Percentiles rank a stretch among this genome's conserved stretches.
Evolutionary conservation across 2,888 invertebrate genomes (phyloP).

Genomic region (Drosophila mettleri): DNA sequence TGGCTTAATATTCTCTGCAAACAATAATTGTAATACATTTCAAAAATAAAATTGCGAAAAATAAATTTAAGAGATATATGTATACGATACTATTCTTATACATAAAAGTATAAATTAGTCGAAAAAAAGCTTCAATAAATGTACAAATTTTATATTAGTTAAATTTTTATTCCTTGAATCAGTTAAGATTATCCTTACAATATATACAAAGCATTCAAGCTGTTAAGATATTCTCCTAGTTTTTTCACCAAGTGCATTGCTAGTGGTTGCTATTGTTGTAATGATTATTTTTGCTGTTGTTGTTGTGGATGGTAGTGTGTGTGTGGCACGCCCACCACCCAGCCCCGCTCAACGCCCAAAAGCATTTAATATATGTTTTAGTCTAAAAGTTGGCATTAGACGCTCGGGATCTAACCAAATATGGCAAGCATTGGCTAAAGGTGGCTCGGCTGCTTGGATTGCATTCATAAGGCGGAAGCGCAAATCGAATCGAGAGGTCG

Average conservation of each 20-base stretch:
- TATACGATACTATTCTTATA: no score
- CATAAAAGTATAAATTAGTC: no score
- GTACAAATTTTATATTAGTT: no score
- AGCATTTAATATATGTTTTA: conserved; percentile 69
- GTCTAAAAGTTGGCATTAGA: conserved; percentile 72
- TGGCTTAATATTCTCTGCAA: no score
- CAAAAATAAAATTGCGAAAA: no score
- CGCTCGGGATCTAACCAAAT: conserved; percentile 51
- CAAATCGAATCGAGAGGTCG: conserved; percentile 38
- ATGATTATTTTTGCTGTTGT: conserved; percentile 17
- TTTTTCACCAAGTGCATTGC: background rate
- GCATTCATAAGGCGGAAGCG: conserved; percentile 46
- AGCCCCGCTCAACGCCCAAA: conserved; percentile 53
- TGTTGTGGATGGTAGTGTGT: conserved; percentile 16
- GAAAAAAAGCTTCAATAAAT: no score
- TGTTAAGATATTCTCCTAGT: no score
- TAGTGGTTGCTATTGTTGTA: conserved; percentile 2
- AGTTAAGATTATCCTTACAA: no score
- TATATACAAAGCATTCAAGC: no score
- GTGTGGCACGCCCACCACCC: conserved; percentile 49
- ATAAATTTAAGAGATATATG: no score
- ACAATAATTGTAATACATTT: no score
- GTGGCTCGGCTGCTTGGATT: conserved; percentile 3
- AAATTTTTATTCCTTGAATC: no score
- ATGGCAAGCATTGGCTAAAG: conserved; percentile 19